Conservation (phyloP, 2,113 vertebrate species). For the Takifugu flavidus region DNA sequence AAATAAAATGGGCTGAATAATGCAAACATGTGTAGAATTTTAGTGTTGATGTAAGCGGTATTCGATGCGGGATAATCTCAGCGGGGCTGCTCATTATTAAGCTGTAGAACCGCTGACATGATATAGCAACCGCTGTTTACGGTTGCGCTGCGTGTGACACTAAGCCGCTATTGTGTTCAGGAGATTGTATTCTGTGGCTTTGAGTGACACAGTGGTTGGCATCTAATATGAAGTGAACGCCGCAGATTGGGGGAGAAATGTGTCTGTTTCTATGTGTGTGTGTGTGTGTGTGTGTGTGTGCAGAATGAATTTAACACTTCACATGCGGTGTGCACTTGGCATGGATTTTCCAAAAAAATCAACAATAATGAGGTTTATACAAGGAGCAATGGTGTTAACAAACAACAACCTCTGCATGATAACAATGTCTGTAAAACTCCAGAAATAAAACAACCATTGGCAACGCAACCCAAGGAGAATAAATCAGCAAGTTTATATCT, state of each 20-base stretch:
- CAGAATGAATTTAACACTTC: constrained; percentile 16
- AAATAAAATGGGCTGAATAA: constrained; percentile 25
- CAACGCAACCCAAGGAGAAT: neutral
- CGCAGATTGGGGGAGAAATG: constrained; percentile 49
- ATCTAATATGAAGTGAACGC: constrained; percentile 47
- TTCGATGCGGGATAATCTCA: constrained; percentile 39
- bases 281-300: constrained; percentile 6
- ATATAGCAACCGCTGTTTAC: constrained; percentile 22
- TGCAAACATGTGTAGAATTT: neutral
- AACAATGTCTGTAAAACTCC: constrained; percentile 4
- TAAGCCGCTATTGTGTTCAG: constrained; percentile 55
- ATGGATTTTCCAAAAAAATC: constrained; percentile 37
- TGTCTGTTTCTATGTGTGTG: constrained; percentile 51
- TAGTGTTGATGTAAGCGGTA: constrained; percentile 44
- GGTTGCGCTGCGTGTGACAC: constrained; percentile 44
- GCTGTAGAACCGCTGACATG: constrained; percentile 32
- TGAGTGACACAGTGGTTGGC: constrained; percentile 57
- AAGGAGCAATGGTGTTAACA: constrained; percentile 15
- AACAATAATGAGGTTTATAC: constrained; percentile 26
- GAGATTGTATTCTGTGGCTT: constrained; percentile 49
- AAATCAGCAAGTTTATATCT: constrained; percentile 1
- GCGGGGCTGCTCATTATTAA: constrained; percentile 50
- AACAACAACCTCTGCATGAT: neutral
- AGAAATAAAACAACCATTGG: neutral
- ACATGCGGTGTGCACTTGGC: constrained; percentile 35